phyloP scores from a whole-genome alignment of 2,888 invertebrate genomes.

The Polymixis lichenea region DNA sequence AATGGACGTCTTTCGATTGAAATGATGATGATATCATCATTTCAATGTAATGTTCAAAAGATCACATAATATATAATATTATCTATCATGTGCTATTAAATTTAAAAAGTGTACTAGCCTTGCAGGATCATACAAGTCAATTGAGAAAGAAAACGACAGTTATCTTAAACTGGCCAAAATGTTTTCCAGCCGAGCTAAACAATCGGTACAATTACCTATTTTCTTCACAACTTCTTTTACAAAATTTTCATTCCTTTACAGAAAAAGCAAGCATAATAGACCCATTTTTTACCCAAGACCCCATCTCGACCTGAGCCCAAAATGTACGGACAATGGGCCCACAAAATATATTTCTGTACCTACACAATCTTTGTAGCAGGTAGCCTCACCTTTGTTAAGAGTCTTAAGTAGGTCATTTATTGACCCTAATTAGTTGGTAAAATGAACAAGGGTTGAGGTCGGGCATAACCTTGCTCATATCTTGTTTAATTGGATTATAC shows the following conservation, averaged over 20 bases:
- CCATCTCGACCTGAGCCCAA: conserved; percentile 21
- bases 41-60: background rate
- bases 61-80: background rate
- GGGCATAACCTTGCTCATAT: conserved; percentile 28
- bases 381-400: conserved; percentile 50
- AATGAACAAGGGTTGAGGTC: conserved; percentile 41
- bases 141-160: background rate
- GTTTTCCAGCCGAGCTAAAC: background rate
- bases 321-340: conserved; percentile 44
- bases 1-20: no score
- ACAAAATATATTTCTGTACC: conserved; percentile 42
- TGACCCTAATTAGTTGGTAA: conserved; percentile 59
- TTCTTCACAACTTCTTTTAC: background rate
- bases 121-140: background rate
- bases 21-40: no score
- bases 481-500: conserved; percentile 24
- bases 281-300: conserved; percentile 14
- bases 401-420: conserved; percentile 54
- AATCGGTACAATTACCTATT: background rate
- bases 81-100: background rate
- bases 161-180: background rate
- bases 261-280: conserved; percentile 18
- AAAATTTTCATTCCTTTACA: background rate
- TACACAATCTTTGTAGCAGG: conserved; percentile 43
- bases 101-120: background rate